Base-by-base conservation (phyloP, 2,888 invertebrate species). In the Drosophila lutescens region DNA sequence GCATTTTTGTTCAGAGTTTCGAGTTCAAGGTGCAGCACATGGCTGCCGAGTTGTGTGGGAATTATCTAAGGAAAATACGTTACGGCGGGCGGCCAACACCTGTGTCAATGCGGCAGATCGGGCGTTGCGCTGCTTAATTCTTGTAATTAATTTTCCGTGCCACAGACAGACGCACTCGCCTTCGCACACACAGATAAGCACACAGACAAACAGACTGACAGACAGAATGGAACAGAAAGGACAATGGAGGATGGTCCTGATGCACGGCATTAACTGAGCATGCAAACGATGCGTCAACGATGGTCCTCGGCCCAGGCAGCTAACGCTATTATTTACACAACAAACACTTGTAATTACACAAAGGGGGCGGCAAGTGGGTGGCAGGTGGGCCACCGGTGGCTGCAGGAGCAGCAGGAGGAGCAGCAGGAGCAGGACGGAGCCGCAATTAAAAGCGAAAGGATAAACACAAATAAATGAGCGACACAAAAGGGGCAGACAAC, bases 391-490 rank as follows among this genome's bases (percentile, higher is more conserved):
- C n/a, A n/a, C 17, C 26, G 46, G n/a, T 8, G 15, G 36, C 5
- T 34, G 55, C 49, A 54, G 50, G 15, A 41, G 41, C 47, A 49
- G 55, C 49, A 54, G 50, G 15, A 41, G 41, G 43, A 49, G 55
- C 49, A 54, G 50, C 12, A 38, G 38, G 43, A 49, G 55, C 60
- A 60, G 72, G 79, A 68, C 66, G 63, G 69, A 61, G 80, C 56
- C 62, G 76, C 81, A 81, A 84, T 84, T 84, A 84, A 76, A 84
- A 84, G 79, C 71, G 74, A 79, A 77, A 80, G 76, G 77, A 81
- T 84, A 81, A 80, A 81, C 61, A 75, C 79, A 77, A 74, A 73
- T 67, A 76, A 76, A 74, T 78, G 73, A 73, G 70, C 60, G 66
- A 80, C 80, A 80, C 75, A 76, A 76, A 74, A 78, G 77, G 69